A percentile compares a stretch with the other conserved stretches of the same genome.
phyloP scores from a whole-genome alignment of 2,797 vertebrate genomes.

The Acipenser transmontanus region DNA sequence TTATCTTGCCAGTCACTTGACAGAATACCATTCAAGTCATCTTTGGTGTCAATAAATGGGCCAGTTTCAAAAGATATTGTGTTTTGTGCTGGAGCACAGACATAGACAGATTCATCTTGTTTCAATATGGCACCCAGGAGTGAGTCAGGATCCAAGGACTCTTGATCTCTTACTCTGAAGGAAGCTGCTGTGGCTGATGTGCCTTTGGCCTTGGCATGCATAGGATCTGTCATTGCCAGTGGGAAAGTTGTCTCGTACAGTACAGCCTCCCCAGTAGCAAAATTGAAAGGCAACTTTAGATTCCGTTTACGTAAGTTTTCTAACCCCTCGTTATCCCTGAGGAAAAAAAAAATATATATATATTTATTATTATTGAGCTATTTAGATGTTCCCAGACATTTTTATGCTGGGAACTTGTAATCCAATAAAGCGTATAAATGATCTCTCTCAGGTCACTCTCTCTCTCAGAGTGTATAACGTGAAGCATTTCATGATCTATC shows the following conservation, averaged over 20 bases:
- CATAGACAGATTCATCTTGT: constrained; percentile 66
- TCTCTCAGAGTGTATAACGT: too few relatives aligned
- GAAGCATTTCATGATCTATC: too few relatives aligned
- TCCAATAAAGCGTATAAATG: too few relatives aligned
- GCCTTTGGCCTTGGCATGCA: constrained; percentile 39
- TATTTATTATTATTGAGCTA: too few relatives aligned
- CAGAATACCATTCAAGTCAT: constrained; percentile 32
- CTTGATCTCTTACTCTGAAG: constrained; percentile 29
- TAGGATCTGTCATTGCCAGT: constrained; percentile 41
- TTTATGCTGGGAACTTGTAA: too few relatives aligned
- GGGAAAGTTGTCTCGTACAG: constrained; percentile 57
- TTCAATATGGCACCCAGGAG: constrained; percentile 54
- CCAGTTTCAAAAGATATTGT: constrained; percentile 41
- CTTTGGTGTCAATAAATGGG: constrained; percentile 34
- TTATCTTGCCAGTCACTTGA: constrained; percentile 44
- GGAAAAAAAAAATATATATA: constrained; percentile 2
- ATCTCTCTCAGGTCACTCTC: too few relatives aligned
- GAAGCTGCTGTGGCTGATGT: constrained; percentile 27
- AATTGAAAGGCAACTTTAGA: constrained; percentile 62
- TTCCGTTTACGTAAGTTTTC: constrained; percentile 66
- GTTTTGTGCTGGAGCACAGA: constrained; percentile 51
- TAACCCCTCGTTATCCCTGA: constrained; percentile 70
- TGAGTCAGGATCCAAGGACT: constrained; percentile 54
- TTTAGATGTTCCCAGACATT: too few relatives aligned
- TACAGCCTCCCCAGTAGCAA: constrained; percentile 67